Conservation (phyloP, 2,113 vertebrate genomes). For the Grammomys surdaster region DNA sequence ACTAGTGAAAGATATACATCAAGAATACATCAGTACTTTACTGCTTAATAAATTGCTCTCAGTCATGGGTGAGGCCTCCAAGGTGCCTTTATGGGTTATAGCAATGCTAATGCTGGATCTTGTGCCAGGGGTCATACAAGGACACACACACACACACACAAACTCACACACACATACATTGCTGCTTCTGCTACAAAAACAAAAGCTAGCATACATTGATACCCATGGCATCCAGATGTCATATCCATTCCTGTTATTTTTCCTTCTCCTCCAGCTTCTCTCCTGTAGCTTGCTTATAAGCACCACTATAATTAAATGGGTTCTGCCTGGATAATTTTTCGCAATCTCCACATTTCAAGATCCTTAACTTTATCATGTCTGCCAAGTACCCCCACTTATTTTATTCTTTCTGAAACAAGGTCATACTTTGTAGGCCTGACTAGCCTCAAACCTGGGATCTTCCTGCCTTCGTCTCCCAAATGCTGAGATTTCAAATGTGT, state of each 20-base stretch:
- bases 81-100: conserved; percentile 90
- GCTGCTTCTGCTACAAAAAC: background rate
- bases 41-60: conserved; percentile 89
- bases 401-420: background rate
- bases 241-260: too few relatives aligned
- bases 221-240: background rate
- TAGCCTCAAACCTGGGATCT: background rate
- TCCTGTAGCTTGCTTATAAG: background rate
- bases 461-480: background rate
- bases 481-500: background rate
- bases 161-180: too few relatives aligned
- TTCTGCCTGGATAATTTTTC: background rate
- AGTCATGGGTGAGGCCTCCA: conserved; percentile 79
- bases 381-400: background rate
- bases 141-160: too few relatives aligned
- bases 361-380: background rate
- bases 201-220: background rate
- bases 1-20: conserved; percentile 91
- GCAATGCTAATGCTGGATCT: conserved; percentile 93
- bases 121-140: conserved; percentile 84
- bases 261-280: background rate
- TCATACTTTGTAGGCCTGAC: background rate
- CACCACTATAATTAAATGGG: background rate
- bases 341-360: background rate
- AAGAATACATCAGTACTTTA: conserved; percentile 89